Evolutionary conservation across 2,888 invertebrate species (phyloP), one percentile per base, ranked within the genome.

Genomic region (Bugula neritina): DNA sequence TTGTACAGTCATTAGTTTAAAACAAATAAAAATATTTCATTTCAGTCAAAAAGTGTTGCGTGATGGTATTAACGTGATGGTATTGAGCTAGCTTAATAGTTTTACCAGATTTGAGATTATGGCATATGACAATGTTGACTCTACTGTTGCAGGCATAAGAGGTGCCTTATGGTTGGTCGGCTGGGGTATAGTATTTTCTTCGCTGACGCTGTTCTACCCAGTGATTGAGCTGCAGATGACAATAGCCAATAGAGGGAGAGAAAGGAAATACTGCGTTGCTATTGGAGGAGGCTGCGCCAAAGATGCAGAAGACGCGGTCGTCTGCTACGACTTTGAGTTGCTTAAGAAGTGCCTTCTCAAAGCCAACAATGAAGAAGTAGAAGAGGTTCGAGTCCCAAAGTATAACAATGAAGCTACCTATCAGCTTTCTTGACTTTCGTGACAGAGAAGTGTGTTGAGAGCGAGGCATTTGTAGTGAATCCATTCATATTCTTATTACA

Each of bases 151-250:
- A 63, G 63, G 63, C 31, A 10, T 63, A 17, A 2, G 63, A 5
- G 63, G 63, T 5, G 63, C 31, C 34, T 5, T 63, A 10, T 63
- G 63, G 63, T 31, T 63, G 3, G 27, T 34, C 2, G 27, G 31
- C 2, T 63, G 63, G 63, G 63, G 63, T 10, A 63, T 63, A 63
- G 31, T 63, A 13, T 63, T 27, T n/a, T 63, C 31, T 63, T 27
- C 63, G 5, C n/a, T 63, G 31, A n/a, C 31, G 27, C 63, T 63
- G 10, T 63, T 63, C 63, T 63, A 63, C 34, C 63, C 63, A 13
- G 27, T 63, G 3, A 27, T 63, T 29, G 63, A 63, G 31, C 31
- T 63, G 29, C 31, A 63, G n/a, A 5, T 63, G 29, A 63, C 63
- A 25, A 31, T 63, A 31, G 43, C 10, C 5, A 43, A 2, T 13